Evolutionary conservation across 1,140 invertebrate genomes (phyloP), one percentile per base, ranked within the genome.

Genomic region (Monomorium pharaonis): DNA sequence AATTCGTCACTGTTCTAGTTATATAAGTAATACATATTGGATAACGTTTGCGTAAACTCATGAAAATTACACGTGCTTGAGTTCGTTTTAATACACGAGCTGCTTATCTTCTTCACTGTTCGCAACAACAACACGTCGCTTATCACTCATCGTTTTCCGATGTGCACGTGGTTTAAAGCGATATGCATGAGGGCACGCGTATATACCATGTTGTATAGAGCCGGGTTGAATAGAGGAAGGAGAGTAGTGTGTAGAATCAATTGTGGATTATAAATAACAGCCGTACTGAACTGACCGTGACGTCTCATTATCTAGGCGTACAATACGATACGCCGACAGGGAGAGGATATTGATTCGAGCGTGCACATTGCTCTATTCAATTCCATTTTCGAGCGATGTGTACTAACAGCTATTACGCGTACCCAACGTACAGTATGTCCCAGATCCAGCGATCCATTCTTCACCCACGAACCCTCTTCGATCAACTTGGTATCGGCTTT

Each of bases 181-280:
- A 69, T 65, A 69, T n/a, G 47, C 77, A 42, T 33, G 65, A 27
- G 77, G 6, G 67, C 63, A 67, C 47, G n/a, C 33, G 18, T 42
- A n/a, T n/a, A n/a, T n/a, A 42, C 16, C 10, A 27, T 5, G 14
- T 18, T 27, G 21, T 54, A 69, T 6, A 67, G 4, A 12, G 44
- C 21, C 21, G 16, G 18, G 27, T 58, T 56, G 33, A 51, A 58
- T 54, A 30, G 37, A 24, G 67, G 47, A 33, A 83, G 24, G 78
- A 56, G 65, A 44, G 67, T 42, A 44, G 67, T 42, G 65, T 16
- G 37, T 49, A 54, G 62, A 80, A 58, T 83, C 67, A 74, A 74
- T 74, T 83, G 78, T 83, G 37, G 78, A 83, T 74, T 83, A 83
- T 83, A 83, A 83, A 83, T 83, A 83, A 74, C 78, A n/a, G 3